Conservation (phyloP, 2,888 invertebrate genomes). For the Caenorhabditis imperialis region DNA sequence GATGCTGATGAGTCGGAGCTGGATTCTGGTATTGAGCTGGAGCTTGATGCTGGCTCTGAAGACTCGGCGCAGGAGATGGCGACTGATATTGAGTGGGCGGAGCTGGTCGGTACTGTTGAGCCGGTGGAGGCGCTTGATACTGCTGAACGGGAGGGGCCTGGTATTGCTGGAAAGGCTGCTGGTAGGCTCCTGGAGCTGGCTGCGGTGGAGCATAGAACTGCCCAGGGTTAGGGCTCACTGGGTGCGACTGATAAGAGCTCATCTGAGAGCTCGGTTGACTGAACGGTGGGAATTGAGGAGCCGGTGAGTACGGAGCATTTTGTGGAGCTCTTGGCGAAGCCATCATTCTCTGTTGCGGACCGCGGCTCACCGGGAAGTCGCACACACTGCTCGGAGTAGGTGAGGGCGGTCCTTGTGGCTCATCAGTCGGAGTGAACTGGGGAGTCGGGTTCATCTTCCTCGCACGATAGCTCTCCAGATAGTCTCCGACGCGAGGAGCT, state of each 20-base stretch:
- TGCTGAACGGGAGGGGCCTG: no score
- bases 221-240: no score
- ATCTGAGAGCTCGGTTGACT: no score
- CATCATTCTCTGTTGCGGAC: not conserved
- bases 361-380: constrained; percentile 33
- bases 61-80: no score
- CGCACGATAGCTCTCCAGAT: constrained; percentile 63
- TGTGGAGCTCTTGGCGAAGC: not conserved
- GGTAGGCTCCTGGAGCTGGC: no score
- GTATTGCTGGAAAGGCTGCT: no score
- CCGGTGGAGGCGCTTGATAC: not conserved
- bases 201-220: not conserved
- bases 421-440: constrained; percentile 1
- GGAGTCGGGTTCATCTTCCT: constrained; percentile 35
- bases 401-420: constrained; percentile 12
- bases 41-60: no score
- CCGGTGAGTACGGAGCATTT: not conserved
- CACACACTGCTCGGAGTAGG: constrained; percentile 51
- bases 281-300: constrained; percentile 1
- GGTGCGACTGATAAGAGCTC: no score
- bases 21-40: no score
- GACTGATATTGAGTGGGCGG: no score
- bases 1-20: not conserved
- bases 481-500: constrained; percentile 61
- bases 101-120: no score